Evolutionary conservation across 2,888 invertebrate species (phyloP), one percentile per base, ranked within the genome.

Genomic region (Drosophila macrospina): DNA sequence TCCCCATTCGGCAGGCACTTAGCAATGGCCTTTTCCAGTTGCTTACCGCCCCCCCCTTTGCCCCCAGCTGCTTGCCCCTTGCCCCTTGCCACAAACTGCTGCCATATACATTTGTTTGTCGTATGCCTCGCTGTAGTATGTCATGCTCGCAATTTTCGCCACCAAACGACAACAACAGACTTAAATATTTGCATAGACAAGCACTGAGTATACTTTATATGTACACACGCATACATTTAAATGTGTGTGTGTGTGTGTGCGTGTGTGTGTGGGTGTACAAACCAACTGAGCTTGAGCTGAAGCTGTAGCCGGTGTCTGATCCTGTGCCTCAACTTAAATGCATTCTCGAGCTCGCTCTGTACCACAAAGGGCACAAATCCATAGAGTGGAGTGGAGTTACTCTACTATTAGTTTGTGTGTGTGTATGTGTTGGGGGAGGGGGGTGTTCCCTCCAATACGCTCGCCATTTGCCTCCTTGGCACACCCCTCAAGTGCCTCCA

Each of bases 151-250:
- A 74, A 80, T 72, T 81, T 83, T 80, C 69, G 75, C 78, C 70
- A 75, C 88, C 87, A 91, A 90, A 90, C 89, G 91, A 91, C 91
- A 91, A 80, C 74, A 82, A 86, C 91, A 91, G 91, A 91, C 91
- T 86, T 89, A 90, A 91, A 91, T 91, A 91, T 91, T 91, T 91
- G 91, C 91, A 91, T 91, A 91, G 90, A 89, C 91, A 91, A 88
- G 87, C 78, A 84, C 69, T 64, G 55, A 34, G 62, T 65, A 69
- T 74, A 70, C 62, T 59, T 57, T 54, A 37, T 45, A 36, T 28
- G 42, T 36, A 54, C 37, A 50, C 36, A 44, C 3, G 59, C n/a
- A 50, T 32, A 32, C 41, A 52, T 7, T 5, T 34, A 74, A n/a
- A 44, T 10, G 11, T 15, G 48, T 52, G 13, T 16, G 34, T 63